Evolutionary conservation across 1,140 invertebrate genomes (phyloP).

Genomic region (Caerostris darwini): DNA sequence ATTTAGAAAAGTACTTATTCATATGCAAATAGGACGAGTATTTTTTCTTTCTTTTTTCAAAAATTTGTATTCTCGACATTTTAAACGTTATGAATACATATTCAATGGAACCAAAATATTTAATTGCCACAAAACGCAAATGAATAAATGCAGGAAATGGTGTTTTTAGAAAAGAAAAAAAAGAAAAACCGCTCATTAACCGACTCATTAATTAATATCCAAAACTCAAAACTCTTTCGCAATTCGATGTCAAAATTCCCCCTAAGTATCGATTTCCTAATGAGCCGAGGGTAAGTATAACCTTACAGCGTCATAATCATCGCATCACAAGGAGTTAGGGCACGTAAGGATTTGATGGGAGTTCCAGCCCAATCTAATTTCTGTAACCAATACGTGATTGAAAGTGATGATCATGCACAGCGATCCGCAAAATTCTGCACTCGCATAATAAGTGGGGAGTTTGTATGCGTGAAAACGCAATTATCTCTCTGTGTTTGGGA

Average conservation of each 20-base stretch:
- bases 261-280: slow-evolving; percentile 66
- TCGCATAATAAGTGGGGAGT: slow-evolving; percentile 56
- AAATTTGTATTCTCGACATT: neutral
- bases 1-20: too few relatives aligned
- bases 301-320: slow-evolving; percentile 67
- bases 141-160: neutral
- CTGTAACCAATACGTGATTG: slow-evolving; percentile 75
- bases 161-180: neutral
- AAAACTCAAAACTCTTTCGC: neutral
- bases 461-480: slow-evolving; percentile 25
- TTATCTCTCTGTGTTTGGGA: slow-evolving; percentile 29
- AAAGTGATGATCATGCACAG: slow-evolving; percentile 64
- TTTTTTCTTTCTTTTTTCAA: too few relatives aligned
- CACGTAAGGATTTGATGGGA: slow-evolving; percentile 69
- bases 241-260: slow-evolving; percentile 8
- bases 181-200: neutral
- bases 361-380: slow-evolving; percentile 72
- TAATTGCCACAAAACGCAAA: neutral
- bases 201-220: slow-evolving; percentile 25
- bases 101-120: neutral
- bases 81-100: neutral
- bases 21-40: too few relatives aligned
- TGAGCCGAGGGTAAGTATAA: slow-evolving; percentile 40
- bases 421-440: slow-evolving; percentile 38
- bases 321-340: slow-evolving; percentile 42